phyloP scores from a whole-genome alignment of 2,888 invertebrate species.

The Rugalucina vietnamica region DNA sequence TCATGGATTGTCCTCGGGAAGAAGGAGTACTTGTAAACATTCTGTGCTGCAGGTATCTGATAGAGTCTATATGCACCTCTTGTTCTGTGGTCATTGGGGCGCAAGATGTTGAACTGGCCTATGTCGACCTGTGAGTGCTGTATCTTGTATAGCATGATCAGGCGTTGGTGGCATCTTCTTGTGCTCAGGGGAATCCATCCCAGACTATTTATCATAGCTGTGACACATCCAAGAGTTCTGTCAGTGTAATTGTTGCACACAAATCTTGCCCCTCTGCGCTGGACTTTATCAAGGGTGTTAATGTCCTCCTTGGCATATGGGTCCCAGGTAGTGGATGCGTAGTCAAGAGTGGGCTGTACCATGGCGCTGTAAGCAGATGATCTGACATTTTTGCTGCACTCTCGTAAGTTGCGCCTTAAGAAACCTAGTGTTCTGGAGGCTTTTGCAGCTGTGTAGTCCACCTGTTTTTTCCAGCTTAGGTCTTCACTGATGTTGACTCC shows the following conservation, averaged over 20 bases:
- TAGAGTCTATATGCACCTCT: background rate
- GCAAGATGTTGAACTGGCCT: background rate
- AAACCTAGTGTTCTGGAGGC: slow-evolving; percentile 28
- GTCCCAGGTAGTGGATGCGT: slow-evolving; percentile 23
- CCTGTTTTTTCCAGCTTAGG: slow-evolving; percentile 15
- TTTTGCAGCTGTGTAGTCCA: slow-evolving; percentile 11
- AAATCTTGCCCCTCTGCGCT: slow-evolving; percentile 12
- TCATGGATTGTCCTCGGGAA: slow-evolving; percentile 2
- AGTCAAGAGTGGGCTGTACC: slow-evolving; percentile 13
- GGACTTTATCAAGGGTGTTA: background rate
- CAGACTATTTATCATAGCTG: background rate
- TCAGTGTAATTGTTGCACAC: background rate
- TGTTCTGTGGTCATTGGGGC: background rate
- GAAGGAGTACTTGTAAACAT: background rate
- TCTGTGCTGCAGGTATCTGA: background rate
- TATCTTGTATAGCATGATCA: slow-evolving; percentile 1
- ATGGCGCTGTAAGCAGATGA: slow-evolving; percentile 7
- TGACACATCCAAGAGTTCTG: background rate
- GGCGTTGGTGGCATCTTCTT: background rate
- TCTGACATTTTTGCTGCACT: background rate
- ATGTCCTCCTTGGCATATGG: background rate
- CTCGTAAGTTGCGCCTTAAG: slow-evolving; percentile 20
- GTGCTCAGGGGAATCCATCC: background rate
- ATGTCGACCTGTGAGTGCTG: background rate
- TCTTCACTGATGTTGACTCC: slow-evolving; percentile 23